phyloP scores from a whole-genome alignment of 37 sponge, comb jelly and placozoan species.

The Aphrocallistes beatrix region DNA sequence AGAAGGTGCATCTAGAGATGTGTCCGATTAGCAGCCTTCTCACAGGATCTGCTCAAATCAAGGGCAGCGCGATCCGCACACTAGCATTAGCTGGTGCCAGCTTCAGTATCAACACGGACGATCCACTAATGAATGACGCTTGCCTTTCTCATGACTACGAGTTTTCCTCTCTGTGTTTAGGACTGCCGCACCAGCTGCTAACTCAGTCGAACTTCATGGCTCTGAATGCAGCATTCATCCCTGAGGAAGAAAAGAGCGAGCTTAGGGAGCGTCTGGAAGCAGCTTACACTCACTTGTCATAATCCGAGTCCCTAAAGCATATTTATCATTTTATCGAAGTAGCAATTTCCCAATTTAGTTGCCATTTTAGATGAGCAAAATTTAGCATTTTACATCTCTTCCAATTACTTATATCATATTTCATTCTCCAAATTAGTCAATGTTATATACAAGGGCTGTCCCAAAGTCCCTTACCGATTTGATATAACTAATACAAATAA shows the following conservation, averaged over 20 bases:
- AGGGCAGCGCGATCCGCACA: conserved; percentile 25
- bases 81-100: conserved; percentile 39
- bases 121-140: conserved; percentile 49
- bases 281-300: not conserved
- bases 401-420: too few relatives aligned
- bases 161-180: conserved; percentile 24
- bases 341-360: too few relatives aligned
- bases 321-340: too few relatives aligned
- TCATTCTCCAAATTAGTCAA: too few relatives aligned
- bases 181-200: conserved; percentile 33
- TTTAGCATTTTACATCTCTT: too few relatives aligned
- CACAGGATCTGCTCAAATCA: conserved; percentile 29
- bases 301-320: too few relatives aligned
- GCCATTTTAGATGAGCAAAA: too few relatives aligned
- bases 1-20: conserved; percentile 67
- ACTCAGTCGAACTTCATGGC: conserved; percentile 11
- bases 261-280: not conserved
- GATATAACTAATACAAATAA: too few relatives aligned
- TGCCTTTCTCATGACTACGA: conserved; percentile 37
- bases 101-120: conserved; percentile 73
- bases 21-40: conserved; percentile 46
- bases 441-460: too few relatives aligned
- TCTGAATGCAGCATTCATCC: not conserved
- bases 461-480: too few relatives aligned
- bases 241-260: not conserved